Evolutionary conservation across 2,797 vertebrate species (phyloP), one percentile per base, ranked within the genome.

Genomic region (Tachyglossus aculeatus): DNA sequence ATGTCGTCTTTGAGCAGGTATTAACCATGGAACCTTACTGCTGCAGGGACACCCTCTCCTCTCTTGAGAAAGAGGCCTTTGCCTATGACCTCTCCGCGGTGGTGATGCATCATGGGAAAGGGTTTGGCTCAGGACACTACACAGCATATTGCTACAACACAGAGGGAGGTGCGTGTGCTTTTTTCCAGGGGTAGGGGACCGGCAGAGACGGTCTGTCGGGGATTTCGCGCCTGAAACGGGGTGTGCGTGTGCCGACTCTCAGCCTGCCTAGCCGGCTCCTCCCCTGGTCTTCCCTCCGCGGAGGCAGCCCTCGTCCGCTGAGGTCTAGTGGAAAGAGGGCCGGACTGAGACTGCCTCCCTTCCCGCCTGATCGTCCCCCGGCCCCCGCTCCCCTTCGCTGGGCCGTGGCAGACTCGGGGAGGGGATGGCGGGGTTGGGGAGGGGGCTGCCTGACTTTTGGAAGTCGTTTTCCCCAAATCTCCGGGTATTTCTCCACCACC

Each of bases 81-180:
- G 96, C 96, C 83, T 99, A 99, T 78, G 97, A 99, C 94, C 96
- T 99, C 88, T 98, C 98, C 78, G 97, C 97, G 83, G 97, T 99
- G 82, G 97, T 99, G 87, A 99, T 99, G 98, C 98, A 99, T 87
- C 97, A 99, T 74, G 98, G 98, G 67, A 99, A 99, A 95, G 98
- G 98, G 78, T 99, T 99, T 77, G 98, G 98, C 96, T 98, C 98
- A 94, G 98, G 98, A 92, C 98, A 99, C 95, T 99, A 99, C 94
- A 99, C 98, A 74, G 97, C 98, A 89, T 99, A 98, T 94, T 99
- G 98, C 95, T 99, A 98, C 95, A 99, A 99, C 88, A 98, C 98
- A 27, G 97, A 99, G 94, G 98, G 98, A 93, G 98, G 98, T 99
- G 92, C 95, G 96, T 89, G 89, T 74, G 76, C 86, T 67, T 90